These are phyloP conservation scores for Amphiprion percula DNA, from an alignment of 2,113 vertebrate genomes.

Conservation along the genomic window DNA sequence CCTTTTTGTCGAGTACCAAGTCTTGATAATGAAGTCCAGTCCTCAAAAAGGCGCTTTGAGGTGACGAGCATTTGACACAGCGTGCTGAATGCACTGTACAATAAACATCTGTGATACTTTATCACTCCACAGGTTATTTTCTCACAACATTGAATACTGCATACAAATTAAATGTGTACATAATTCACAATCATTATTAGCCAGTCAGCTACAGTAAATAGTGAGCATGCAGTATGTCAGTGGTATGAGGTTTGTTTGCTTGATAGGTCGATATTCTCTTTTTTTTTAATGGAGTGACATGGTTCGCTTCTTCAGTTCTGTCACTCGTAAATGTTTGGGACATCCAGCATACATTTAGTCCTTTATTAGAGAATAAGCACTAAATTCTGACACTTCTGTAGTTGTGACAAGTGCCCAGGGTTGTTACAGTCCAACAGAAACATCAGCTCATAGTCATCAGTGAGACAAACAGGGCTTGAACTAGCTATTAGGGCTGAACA, in stretches of 20 bases:
- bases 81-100: constrained; percentile 38
- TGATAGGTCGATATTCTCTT: constrained; percentile 35
- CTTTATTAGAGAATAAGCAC: constrained; percentile 26
- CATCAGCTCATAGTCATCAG: constrained; percentile 12
- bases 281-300: constrained; percentile 7
- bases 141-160: constrained; percentile 62
- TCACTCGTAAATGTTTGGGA: constrained; percentile 18
- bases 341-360: constrained; percentile 30
- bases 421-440: not conserved
- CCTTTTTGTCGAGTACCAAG: constrained; percentile 76
- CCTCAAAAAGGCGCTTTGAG: constrained; percentile 48
- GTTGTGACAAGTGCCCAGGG: not conserved
- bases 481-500: not conserved
- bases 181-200: constrained; percentile 71
- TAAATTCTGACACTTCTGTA: constrained; percentile 22
- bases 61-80: constrained; percentile 53
- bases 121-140: constrained; percentile 76
- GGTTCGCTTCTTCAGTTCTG: constrained; percentile 17
- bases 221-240: constrained; percentile 63
- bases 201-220: constrained; percentile 57
- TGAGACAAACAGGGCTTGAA: constrained; percentile 11
- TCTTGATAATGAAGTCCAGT: constrained; percentile 52
- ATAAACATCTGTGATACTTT: constrained; percentile 60
- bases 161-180: constrained; percentile 67
- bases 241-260: constrained; percentile 37